Evolutionary conservation across 2,888 invertebrate species (phyloP).

Genomic region (Epinotia demarniana): DNA sequence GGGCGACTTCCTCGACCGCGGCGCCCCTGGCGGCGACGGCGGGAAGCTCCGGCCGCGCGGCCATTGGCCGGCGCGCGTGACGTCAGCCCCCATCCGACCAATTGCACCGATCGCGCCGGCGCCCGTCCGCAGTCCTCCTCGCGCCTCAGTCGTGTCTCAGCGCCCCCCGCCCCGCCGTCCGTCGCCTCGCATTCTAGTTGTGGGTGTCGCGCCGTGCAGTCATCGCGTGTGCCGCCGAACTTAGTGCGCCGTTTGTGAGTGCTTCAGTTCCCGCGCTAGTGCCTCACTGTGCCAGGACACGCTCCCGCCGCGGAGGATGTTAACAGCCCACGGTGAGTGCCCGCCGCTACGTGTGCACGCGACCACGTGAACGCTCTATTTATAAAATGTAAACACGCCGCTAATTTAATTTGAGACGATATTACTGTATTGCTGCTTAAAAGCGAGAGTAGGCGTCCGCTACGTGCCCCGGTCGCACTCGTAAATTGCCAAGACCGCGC

Average conservation of each 20-base stretch:
- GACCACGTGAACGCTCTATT: constrained; percentile 83
- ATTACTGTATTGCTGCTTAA: constrained; percentile 67
- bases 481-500: constrained; percentile 75
- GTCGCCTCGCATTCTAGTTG: constrained; percentile 83
- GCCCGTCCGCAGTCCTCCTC: constrained; percentile 81
- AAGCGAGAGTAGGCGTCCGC: constrained; percentile 71
- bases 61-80: constrained; percentile 74
- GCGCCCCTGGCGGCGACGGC: constrained; percentile 69
- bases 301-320: constrained; percentile 81
- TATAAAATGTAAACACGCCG: constrained; percentile 82
- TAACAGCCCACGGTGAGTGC: constrained; percentile 84
- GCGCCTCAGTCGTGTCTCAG: constrained; percentile 79
- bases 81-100: constrained; percentile 75
- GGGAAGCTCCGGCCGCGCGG: constrained; percentile 59
- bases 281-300: constrained; percentile 78
- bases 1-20: constrained; percentile 73
- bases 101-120: constrained; percentile 72
- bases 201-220: constrained; percentile 83
- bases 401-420: constrained; percentile 77
- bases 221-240: constrained; percentile 82
- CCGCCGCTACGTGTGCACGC: constrained; percentile 68
- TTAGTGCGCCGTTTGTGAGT: constrained; percentile 84
- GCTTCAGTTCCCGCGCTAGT: constrained; percentile 80
- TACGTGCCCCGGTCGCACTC: constrained; percentile 62
- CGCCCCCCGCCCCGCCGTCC: constrained; percentile 76